Base-by-base conservation (phyloP, 2,797 vertebrate genomes). In the Otolemur crassicaudatus region DNA sequence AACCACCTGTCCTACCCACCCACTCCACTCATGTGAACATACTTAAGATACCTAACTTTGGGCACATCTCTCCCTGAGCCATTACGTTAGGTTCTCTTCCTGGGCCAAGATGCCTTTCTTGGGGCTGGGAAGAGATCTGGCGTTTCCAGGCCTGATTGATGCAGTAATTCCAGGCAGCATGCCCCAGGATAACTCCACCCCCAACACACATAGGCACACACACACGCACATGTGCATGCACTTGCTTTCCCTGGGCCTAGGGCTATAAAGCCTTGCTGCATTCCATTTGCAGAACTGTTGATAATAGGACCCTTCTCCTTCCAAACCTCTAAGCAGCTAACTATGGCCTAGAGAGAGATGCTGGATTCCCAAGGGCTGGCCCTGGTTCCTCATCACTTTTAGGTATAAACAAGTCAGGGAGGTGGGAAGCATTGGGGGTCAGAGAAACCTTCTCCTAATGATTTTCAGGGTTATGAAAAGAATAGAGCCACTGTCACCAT, bases 61-160 rank as follows among this genome's bases (percentile, higher is more conserved):
- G 7, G 19, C 13, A 25, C 25, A 22, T 20, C 13, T 91, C 23
- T 80, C 70, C 34, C 37, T 25, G 31, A 81, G 23, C 70, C 43
- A n/a, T 83, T 61, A 7, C 29, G 92, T 69, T 20, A 80, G 31
- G 13, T 81, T 87, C 69, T 73, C 20, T 93, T 94, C 67, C 76
- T 94, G 37, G 25, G 37, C 19, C 10, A 67, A n/a, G 75, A 53
- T 96, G 69, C 22, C 89, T 94, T 91, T 87, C 67, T 73, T 70
- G 72, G 56, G 46, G 43, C 49, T 76, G 61, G 60, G n/a, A 87
- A 70, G 37, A 77, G 16, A 94, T 31, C 61, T 90, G 23, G 25
- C 86, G 72, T 19, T 37, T 86, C 75, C 67, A 81, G 49, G 40
- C 4, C 40, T 76, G 29, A 60, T 0, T 90, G 49, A 86, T 53